phyloP scores from a whole-genome alignment of 2,797 vertebrate genomes.

The Rallus crepitans region DNA sequence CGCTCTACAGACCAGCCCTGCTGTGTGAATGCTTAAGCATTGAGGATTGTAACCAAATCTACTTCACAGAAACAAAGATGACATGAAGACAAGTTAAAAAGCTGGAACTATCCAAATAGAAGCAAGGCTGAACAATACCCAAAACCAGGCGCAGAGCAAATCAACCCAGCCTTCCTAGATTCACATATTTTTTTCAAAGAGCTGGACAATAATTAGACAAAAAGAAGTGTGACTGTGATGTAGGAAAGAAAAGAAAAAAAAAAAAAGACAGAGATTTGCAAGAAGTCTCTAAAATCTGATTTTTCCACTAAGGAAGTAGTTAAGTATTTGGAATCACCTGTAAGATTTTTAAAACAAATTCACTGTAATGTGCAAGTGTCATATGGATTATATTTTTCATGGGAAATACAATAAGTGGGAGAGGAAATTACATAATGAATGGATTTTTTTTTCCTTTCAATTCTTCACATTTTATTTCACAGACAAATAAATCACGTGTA shows the following conservation, averaged over 20 bases:
- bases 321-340: conserved; percentile 38
- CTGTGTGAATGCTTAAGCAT: background rate
- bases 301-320: conserved; percentile 45
- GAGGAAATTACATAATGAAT: conserved; percentile 30
- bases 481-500: background rate
- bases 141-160: background rate
- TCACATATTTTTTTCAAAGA: background rate
- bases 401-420: conserved; percentile 4
- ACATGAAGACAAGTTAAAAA: background rate
- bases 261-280: background rate
- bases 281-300: background rate
- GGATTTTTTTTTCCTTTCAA: conserved; percentile 20
- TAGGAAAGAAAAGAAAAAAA: too few relatives aligned
- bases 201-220: background rate
- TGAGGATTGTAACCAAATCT: background rate
- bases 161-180: background rate
- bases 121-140: background rate
- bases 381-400: conserved; percentile 41
- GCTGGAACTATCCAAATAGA: background rate
- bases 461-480: conserved; percentile 34
- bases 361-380: conserved; percentile 24
- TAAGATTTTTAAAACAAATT: conserved; percentile 28
- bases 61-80: background rate
- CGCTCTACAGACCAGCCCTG: background rate
- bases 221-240: background rate